Evolutionary conservation across 2,888 invertebrate species (phyloP).

Genomic region (Orthonevra nobilis): DNA sequence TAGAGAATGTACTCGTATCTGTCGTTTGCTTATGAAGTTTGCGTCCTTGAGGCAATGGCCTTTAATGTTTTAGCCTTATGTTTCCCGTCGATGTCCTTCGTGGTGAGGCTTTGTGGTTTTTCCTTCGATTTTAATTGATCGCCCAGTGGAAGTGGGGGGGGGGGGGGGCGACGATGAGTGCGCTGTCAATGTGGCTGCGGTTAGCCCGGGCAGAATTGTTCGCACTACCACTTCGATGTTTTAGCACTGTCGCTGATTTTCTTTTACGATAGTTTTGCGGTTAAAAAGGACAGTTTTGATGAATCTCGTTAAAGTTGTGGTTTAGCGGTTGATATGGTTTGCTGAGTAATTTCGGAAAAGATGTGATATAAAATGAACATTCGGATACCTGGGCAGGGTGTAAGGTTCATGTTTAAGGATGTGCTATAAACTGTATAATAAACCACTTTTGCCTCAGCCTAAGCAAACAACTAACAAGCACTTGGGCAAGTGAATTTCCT

Average conservation of each 20-base stretch:
- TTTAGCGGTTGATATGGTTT: no score
- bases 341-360: no score
- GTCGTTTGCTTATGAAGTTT: slow-evolving; percentile 47
- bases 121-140: slow-evolving; percentile 64
- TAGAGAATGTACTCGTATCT: slow-evolving; percentile 56
- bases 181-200: slow-evolving; percentile 60
- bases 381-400: no score
- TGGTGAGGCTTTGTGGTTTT: slow-evolving; percentile 41
- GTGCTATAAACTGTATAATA: no score
- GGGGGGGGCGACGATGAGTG: slow-evolving; percentile 58
- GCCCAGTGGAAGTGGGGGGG: no score
- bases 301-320: slow-evolving; percentile 14
- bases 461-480: no score
- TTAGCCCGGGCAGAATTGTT: slow-evolving; percentile 29
- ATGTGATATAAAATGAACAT: no score
- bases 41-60: slow-evolving; percentile 48
- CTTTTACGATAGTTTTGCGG: slow-evolving; percentile 7
- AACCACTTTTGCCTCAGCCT: no score
- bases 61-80: slow-evolving; percentile 44
- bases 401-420: no score
- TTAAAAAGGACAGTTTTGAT: slow-evolving; percentile 12
- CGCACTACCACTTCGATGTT: slow-evolving; percentile 1
- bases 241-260: slow-evolving; percentile 19
- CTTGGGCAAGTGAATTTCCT: no score
- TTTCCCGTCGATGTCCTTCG: slow-evolving; percentile 31